These are phyloP conservation scores for Oryzias dopingdopingensis DNA, from an alignment of 2,797 vertebrate species.

Conservation along the genomic window DNA sequence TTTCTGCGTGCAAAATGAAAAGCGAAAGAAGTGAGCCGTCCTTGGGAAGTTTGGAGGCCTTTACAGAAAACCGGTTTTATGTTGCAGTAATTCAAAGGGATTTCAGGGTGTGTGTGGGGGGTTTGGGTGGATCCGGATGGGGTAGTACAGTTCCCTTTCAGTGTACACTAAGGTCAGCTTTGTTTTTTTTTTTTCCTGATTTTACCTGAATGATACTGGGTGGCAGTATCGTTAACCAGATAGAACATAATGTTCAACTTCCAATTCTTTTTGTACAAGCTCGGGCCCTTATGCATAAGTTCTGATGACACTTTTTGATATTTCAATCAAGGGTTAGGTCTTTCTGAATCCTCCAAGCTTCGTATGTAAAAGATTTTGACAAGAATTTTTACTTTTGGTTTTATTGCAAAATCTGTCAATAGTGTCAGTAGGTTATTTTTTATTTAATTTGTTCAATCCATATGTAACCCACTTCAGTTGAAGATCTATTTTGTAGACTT, in stretches of 20 bases:
- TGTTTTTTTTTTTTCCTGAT: not conserved
- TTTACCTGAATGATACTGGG: not conserved
- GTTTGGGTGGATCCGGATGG: not conserved
- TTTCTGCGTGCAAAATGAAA: conserved; percentile 4
- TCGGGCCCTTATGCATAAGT: not conserved
- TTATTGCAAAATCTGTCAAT: not conserved
- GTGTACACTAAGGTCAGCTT: not conserved
- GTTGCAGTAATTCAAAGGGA: not conserved
- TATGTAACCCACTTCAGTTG: not conserved
- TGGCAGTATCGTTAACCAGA: not conserved
- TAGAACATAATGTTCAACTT: not conserved
- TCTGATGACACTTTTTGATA: conserved; percentile 7
- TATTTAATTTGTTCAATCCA: too few species aligned
- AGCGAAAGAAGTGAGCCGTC: conserved; percentile 3
- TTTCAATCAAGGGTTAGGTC: conserved; percentile 5
- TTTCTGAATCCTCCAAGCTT: not conserved
- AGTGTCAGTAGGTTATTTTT: too few species aligned
- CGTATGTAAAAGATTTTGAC: not conserved
- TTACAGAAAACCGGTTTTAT: conserved; percentile 4
- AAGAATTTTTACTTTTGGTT: not conserved
- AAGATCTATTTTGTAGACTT: conserved; percentile 15
- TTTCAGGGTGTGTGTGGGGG: not conserved
- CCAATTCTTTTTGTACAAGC: conserved; percentile 5
- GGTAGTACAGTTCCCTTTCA: not conserved
- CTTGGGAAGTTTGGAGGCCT: not conserved